Conservation (phyloP, 1,140 invertebrate species). For the Tachypleus tridentatus region DNA sequence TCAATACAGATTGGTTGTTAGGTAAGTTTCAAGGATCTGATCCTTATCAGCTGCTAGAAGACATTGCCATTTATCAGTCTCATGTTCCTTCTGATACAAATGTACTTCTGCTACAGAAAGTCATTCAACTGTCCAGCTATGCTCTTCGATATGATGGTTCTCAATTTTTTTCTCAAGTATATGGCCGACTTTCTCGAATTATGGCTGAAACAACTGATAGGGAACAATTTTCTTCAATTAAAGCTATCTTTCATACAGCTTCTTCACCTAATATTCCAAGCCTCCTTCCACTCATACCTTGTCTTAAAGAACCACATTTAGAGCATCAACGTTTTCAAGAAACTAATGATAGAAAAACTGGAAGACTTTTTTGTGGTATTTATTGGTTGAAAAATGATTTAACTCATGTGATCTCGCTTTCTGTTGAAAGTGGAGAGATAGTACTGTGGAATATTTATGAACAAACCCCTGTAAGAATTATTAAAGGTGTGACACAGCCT, state of each 20-base stretch:
- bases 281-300: slow-evolving; percentile 19
- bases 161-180: slow-evolving; percentile 57
- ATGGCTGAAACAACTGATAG: slow-evolving; percentile 31
- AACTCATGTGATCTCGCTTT: slow-evolving; percentile 55
- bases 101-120: slow-evolving; percentile 46
- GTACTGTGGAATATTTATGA: slow-evolving; percentile 51
- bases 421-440: slow-evolving; percentile 57
- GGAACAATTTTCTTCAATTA: slow-evolving; percentile 31
- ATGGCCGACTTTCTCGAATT: slow-evolving; percentile 38
- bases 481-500: slow-evolving; percentile 39
- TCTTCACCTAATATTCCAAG: slow-evolving; percentile 15
- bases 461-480: slow-evolving; percentile 47
- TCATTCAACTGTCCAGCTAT: slow-evolving; percentile 49
- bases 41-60: slow-evolving; percentile 46
- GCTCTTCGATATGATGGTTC: slow-evolving; percentile 57
- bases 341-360: slow-evolving; percentile 6
- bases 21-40: slow-evolving; percentile 57
- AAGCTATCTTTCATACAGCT: slow-evolving; percentile 29
- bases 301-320: slow-evolving; percentile 15
- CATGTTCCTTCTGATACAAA: slow-evolving; percentile 28
- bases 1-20: slow-evolving; percentile 56
- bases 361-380: slow-evolving; percentile 9
- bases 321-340: slow-evolving; percentile 3
- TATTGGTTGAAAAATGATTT: slow-evolving; percentile 35
- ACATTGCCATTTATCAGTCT: slow-evolving; percentile 41